Percentiles rank a stretch among this genome's conserved stretches.
phyloP scores from a whole-genome alignment of 2,113 vertebrate genomes.

The Pelvicachromis taeniatus region DNA sequence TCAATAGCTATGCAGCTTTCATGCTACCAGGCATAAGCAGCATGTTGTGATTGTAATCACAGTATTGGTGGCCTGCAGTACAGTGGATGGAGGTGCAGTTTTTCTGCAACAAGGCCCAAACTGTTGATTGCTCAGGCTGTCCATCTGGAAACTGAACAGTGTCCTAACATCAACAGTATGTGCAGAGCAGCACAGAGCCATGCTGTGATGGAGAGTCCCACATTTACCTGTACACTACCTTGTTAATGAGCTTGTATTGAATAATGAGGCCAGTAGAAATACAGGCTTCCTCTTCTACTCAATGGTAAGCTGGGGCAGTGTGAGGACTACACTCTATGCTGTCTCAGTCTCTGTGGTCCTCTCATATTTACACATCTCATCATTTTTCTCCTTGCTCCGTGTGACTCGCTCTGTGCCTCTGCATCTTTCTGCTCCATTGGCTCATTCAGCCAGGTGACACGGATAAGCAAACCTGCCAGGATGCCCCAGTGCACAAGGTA shows the following conservation, averaged over 20 bases:
- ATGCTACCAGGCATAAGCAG: not conserved
- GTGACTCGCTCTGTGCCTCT: not conserved
- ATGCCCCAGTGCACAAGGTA: not conserved
- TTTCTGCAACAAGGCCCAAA: not conserved
- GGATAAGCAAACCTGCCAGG: slow-evolving; percentile 8
- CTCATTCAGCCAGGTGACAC: not conserved
- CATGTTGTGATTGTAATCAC: not conserved
- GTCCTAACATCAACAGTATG: no score
- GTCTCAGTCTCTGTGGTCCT: not conserved
- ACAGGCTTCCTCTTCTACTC: not conserved
- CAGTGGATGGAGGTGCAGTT: not conserved
- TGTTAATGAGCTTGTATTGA: not conserved
- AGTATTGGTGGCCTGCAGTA: not conserved
- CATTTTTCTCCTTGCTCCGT: not conserved
- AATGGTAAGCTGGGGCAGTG: no score
- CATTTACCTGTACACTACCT: not conserved
- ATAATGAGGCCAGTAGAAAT: not conserved
- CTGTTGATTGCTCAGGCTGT: not conserved
- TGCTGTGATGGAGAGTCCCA: no score
- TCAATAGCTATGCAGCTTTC: not conserved
- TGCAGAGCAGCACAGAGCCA: no score
- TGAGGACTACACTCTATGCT: not conserved
- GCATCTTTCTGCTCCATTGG: not conserved
- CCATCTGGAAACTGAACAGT: no score
- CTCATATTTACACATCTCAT: not conserved